These are phyloP conservation scores for Prietella phreatophila DNA, from an alignment of 2,113 vertebrate genomes.

Conservation along the genomic window DNA sequence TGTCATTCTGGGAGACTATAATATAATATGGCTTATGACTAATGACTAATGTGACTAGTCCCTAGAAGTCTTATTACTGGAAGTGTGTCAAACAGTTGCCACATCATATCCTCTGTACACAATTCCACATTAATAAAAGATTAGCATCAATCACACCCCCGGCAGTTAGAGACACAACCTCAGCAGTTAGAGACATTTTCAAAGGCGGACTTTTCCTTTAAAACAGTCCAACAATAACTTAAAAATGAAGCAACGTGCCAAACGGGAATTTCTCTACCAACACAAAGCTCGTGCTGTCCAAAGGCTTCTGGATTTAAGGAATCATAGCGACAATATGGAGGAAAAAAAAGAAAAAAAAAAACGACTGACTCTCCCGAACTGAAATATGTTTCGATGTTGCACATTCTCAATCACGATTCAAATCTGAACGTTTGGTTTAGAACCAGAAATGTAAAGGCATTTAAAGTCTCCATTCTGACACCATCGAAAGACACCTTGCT, in stretches of 20 bases:
- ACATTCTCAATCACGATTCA: not conserved
- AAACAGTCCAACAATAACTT: slow-evolving; percentile 49
- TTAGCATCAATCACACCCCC: slow-evolving; percentile 46
- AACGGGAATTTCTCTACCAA: slow-evolving; percentile 32
- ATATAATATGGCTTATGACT: not conserved
- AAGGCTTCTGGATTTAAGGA: slow-evolving; percentile 3
- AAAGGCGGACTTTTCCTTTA: slow-evolving; percentile 48
- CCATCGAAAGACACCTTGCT: not conserved
- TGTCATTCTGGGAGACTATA: not conserved
- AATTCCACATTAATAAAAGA: slow-evolving; percentile 52
- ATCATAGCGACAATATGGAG: not conserved
- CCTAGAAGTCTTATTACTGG: slow-evolving; percentile 26
- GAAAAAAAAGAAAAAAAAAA: not conserved
- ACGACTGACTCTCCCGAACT: not conserved
- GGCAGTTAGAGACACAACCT: slow-evolving; percentile 32
- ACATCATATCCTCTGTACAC: slow-evolving; percentile 49
- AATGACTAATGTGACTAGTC: slow-evolving; percentile 22
- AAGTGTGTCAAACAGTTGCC: slow-evolving; percentile 37
- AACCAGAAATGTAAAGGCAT: not conserved
- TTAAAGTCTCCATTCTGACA: not conserved
- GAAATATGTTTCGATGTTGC: not conserved
- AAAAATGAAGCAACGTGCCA: slow-evolving; percentile 39
- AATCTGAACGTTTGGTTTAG: not conserved
- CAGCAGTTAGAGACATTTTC: slow-evolving; percentile 44
- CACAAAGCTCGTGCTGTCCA: slow-evolving; percentile 33